A percentile compares a stretch with the other conserved stretches of the same genome.
Evolutionary conservation across 2,888 invertebrate species (phyloP).

Genomic region (Chymomyza procnemis): DNA sequence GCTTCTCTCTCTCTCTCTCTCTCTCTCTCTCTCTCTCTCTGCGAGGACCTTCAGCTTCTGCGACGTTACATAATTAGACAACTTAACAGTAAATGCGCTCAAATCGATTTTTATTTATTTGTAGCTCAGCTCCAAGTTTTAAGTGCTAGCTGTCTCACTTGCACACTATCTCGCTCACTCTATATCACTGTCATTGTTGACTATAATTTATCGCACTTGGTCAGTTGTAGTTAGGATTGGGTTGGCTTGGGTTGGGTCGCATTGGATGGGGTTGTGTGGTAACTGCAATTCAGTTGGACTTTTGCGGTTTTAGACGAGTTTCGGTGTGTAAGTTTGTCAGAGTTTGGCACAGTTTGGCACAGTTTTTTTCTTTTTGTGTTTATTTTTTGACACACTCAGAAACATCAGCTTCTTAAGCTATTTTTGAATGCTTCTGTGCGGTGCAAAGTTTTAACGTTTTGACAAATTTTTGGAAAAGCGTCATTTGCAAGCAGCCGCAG

Average conservation of each 20-base stretch:
- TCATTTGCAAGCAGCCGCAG: conserved; percentile 26
- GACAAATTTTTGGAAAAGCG: conserved; percentile 51
- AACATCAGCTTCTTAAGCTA: conserved; percentile 60
- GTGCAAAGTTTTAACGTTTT: conserved; percentile 47
- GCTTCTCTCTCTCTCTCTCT: too few species aligned
- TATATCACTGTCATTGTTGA: conserved; percentile 52
- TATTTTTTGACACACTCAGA: neutral
- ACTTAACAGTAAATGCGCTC: neutral
- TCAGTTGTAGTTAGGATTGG: conserved; percentile 13
- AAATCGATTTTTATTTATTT: conserved; percentile 1
- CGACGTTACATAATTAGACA: neutral
- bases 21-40: too few species aligned
- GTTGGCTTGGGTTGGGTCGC: too few species aligned
- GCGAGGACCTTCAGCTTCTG: neutral
- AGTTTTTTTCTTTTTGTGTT: too few species aligned
- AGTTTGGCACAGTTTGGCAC: conserved; percentile 3
- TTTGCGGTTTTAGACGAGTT: neutral
- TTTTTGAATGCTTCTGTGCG: conserved; percentile 58
- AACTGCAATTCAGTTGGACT: neutral
- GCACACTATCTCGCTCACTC: neutral
- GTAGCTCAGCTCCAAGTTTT: neutral
- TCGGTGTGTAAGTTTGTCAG: neutral
- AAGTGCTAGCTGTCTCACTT: conserved; percentile 2
- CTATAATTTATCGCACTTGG: conserved; percentile 63
- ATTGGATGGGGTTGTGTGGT: too few species aligned